Evolutionary conservation across 2,797 vertebrate genomes (phyloP), one percentile per base, ranked within the genome.

Genomic region (Catamblyrhynchus diadema): DNA sequence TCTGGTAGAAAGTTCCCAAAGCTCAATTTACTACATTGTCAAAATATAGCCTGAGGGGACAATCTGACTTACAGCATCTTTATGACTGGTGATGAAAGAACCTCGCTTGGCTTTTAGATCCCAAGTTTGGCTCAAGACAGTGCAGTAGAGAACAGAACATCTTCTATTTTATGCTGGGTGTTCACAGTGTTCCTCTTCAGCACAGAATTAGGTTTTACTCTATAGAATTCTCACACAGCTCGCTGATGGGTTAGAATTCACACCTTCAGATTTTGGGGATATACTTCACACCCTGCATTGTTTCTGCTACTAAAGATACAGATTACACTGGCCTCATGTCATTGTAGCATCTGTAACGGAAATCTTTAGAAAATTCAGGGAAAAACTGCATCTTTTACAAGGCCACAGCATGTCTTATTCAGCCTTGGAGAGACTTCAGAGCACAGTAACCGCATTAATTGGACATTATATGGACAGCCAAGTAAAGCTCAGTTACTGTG

Each of bases 51-150:
- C 96, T 56, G 69, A 93, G 92, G 94, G 94, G 84, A 95, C 90
- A 96, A 95, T 87, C 95, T 96, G 96, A 97, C 92, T 95, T 95
- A 75, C 51, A 93, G 88, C 83, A 94, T 95, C 93, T 95, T 86
- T 93, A 85, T 80, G 90, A 95, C 51, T 96, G 44, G 90, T 93
- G 94, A 95, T 95, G 93, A 96, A 95, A 95, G 93, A 95, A 96
- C 92, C 84, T 86, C 10, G 2, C 86, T 93, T 95, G 84, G 84
- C 96, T 96, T 93, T 95, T 90, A 87, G 93, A 95, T 95, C 92
- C 90, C 88, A 81, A 95, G 90, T 70, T 96, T 92, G 92, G 94
- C 93, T 96, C 74, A 80, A 89, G 94, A 95, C 57, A 90, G 88
- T 73, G 71, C 71, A 90, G 48, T 12, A 95, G 62, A 87, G 86